Evolutionary conservation across 2,797 vertebrate species (phyloP).

Genomic region (Prionace glauca): DNA sequence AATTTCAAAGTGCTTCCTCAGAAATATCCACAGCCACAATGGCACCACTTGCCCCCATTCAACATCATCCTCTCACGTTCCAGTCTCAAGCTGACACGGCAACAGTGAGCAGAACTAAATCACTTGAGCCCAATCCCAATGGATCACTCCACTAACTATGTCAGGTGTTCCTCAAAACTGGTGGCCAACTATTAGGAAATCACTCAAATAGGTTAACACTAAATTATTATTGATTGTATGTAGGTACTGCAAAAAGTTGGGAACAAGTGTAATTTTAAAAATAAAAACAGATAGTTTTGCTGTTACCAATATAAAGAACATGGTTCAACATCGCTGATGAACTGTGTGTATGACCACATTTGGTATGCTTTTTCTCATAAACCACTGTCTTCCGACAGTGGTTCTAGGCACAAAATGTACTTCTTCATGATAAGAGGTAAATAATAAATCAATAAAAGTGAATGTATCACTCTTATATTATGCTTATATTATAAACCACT

Average conservation of each 20-base stretch:
- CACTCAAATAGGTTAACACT: background rate
- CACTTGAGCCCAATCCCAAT: background rate
- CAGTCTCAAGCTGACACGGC: background rate
- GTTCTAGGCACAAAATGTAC: too few species aligned
- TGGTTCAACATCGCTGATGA: background rate
- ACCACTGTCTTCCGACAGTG: background rate
- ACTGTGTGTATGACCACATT: background rate
- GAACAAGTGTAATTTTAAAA: background rate
- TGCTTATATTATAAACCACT: background rate
- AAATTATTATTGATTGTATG: background rate
- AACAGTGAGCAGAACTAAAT: background rate
- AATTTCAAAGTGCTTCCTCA: background rate
- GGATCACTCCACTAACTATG: background rate
- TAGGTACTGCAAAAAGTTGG: background rate
- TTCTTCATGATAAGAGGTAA: too few species aligned
- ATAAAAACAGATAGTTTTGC: background rate
- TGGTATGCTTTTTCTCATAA: background rate
- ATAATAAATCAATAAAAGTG: too few species aligned
- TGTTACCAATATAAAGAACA: background rate
- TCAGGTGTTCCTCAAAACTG: too few species aligned
- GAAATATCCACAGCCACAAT: background rate
- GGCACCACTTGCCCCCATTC: background rate
- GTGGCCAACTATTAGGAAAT: background rate
- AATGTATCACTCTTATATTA: too few species aligned
- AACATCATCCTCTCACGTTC: background rate